phyloP scores from a whole-genome alignment of 64 coral and sea anemone genomes.

The Porites australiensis region DNA sequence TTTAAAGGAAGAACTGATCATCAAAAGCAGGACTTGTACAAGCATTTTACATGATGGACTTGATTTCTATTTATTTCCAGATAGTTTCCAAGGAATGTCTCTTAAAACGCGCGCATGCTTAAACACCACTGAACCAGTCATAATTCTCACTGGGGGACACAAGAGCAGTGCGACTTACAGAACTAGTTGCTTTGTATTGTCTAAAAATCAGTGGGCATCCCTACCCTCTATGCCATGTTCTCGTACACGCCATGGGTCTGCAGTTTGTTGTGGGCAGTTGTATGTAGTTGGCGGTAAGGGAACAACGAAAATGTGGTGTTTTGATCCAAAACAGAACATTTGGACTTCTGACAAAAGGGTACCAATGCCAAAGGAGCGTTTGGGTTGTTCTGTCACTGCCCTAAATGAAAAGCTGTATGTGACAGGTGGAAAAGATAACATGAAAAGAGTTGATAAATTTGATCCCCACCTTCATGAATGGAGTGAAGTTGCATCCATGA shows the following conservation, averaged over 20 bases:
- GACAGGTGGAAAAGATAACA: constrained; percentile 4
- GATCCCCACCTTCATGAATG: constrained; percentile 12
- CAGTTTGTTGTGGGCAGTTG: constrained; percentile 24
- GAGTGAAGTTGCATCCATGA: background rate
- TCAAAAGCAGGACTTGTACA: background rate
- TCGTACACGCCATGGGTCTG: constrained; percentile 1
- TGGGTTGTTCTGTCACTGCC: background rate
- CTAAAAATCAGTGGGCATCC: background rate
- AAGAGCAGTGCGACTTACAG: background rate
- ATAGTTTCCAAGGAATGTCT: background rate
- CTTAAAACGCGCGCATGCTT: background rate
- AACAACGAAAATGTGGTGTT: background rate
- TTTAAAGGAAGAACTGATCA: constrained; percentile 4
- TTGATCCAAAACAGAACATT: background rate
- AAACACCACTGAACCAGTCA: background rate
- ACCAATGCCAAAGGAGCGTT: too few relatives aligned
- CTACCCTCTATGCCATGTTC: background rate
- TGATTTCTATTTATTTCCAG: constrained; percentile 20
- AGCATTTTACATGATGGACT: background rate
- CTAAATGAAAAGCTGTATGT: constrained; percentile 29
- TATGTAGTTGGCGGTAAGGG: background rate
- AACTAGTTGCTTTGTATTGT: background rate
- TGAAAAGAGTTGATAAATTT: background rate
- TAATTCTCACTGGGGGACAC: constrained; percentile 5
- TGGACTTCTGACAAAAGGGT: background rate